Evolutionary conservation across 1,140 invertebrate species (phyloP).

Genomic region (Zophobas atratus): DNA sequence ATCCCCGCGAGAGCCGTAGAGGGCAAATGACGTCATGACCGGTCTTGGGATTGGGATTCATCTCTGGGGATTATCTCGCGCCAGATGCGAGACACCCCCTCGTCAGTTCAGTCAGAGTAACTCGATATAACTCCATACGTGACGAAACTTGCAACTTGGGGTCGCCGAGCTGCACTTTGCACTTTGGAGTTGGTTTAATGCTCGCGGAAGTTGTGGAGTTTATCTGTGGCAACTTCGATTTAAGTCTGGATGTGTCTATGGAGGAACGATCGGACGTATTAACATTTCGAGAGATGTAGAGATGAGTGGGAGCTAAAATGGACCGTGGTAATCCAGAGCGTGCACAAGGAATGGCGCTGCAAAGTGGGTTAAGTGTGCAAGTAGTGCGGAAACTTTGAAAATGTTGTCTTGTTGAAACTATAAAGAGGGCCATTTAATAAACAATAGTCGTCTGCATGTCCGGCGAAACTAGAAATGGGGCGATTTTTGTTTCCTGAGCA

Average conservation of each 20-base stretch:
- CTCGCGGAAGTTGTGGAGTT: neutral
- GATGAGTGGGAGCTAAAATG: no score
- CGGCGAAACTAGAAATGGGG: no score
- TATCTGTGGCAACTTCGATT: neutral
- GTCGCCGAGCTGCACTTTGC: slow-evolving; percentile 10
- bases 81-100: slow-evolving; percentile 54
- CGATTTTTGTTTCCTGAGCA: no score
- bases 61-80: slow-evolving; percentile 61
- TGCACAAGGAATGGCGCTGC: no score
- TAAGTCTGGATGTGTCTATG: neutral
- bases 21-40: slow-evolving; percentile 61
- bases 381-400: no score
- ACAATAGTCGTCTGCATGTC: no score
- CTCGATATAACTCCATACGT: slow-evolving; percentile 62
- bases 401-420: no score
- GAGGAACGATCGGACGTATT: neutral
- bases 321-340: no score
- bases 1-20: slow-evolving; percentile 46
- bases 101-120: slow-evolving; percentile 57
- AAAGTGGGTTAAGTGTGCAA: no score
- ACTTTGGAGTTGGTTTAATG: neutral
- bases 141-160: slow-evolving; percentile 58
- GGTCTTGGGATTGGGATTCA: slow-evolving; percentile 59
- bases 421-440: no score
- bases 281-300: no score